phyloP scores from a whole-genome alignment of 2,113 vertebrate genomes.

The Campylomormyrus numenius region DNA sequence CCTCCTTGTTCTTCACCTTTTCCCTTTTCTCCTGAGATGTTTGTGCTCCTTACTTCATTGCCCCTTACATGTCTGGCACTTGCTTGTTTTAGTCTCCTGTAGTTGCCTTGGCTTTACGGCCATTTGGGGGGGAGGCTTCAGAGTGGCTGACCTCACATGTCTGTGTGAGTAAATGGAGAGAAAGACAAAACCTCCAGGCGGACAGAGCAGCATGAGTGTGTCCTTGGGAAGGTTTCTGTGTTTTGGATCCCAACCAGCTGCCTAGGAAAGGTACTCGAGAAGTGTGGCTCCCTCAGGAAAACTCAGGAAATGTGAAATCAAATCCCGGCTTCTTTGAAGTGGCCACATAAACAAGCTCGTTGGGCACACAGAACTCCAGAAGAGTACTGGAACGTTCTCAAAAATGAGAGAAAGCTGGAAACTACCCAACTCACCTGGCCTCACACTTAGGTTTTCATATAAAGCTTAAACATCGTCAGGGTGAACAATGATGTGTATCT shows the following conservation, averaged over 20 bases:
- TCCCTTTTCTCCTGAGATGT: neutral
- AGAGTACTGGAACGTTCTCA: neutral
- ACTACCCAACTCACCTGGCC: neutral
- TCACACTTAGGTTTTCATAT: neutral
- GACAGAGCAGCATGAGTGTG: neutral
- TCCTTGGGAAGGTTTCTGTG: neutral
- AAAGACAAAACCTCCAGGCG: neutral
- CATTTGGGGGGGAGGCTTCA: neutral
- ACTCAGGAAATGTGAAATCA: neutral
- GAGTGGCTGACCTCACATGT: neutral
- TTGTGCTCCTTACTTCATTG: neutral
- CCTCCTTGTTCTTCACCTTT: neutral
- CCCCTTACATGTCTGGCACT: neutral
- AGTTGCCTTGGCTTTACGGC: neutral
- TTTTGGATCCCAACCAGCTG: neutral
- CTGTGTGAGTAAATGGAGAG: neutral
- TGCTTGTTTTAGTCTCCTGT: neutral
- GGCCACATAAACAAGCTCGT: neutral
- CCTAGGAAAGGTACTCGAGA: neutral
- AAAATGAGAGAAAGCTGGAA: neutral
- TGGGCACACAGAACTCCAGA: neutral
- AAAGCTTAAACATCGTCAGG: neutral
- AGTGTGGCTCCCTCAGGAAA: neutral
- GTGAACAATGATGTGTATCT: neutral
- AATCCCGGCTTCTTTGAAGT: neutral